These are phyloP conservation scores for Aplocera efformata DNA, from an alignment of 2,888 invertebrate species.

Conservation along the genomic window DNA sequence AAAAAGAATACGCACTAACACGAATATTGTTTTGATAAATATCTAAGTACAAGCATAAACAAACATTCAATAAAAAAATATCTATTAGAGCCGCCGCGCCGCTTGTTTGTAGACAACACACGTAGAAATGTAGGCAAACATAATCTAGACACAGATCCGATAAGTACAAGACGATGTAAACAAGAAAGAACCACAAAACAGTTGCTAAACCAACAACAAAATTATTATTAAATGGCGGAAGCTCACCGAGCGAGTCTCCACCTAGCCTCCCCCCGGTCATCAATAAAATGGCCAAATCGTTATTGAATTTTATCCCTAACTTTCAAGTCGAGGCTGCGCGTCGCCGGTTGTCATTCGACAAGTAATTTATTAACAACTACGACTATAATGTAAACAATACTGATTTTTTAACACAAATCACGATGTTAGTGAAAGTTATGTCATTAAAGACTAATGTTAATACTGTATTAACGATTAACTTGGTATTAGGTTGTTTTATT, in stretches of 20 bases:
- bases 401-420: slow-evolving; percentile 48
- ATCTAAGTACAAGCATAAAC: not conserved
- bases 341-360: slow-evolving; percentile 71
- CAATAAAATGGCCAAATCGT: slow-evolving; percentile 81
- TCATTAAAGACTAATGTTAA: slow-evolving; percentile 62
- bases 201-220: slow-evolving; percentile 44
- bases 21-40: too few species aligned
- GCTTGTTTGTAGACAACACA: slow-evolving; percentile 4
- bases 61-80: slow-evolving; percentile 1
- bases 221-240: slow-evolving; percentile 70
- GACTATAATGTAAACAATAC: slow-evolving; percentile 67
- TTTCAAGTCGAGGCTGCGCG: slow-evolving; percentile 71
- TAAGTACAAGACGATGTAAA: slow-evolving; percentile 44
- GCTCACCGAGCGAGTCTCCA: slow-evolving; percentile 72
- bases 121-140: slow-evolving; percentile 5
- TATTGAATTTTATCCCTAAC: slow-evolving; percentile 78
- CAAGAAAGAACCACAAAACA: slow-evolving; percentile 49
- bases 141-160: slow-evolving; percentile 10
- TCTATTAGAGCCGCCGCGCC: too few species aligned
- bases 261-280: slow-evolving; percentile 78
- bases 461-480: slow-evolving; percentile 50
- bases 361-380: slow-evolving; percentile 64
- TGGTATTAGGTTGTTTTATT: slow-evolving; percentile 47
- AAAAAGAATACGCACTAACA: too few species aligned
- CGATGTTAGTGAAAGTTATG: slow-evolving; percentile 72